A percentile compares a stretch with the other conserved stretches of the same genome.
Evolutionary conservation across 2,797 vertebrate genomes (phyloP).

Genomic region (Malacoctenus gilli): DNA sequence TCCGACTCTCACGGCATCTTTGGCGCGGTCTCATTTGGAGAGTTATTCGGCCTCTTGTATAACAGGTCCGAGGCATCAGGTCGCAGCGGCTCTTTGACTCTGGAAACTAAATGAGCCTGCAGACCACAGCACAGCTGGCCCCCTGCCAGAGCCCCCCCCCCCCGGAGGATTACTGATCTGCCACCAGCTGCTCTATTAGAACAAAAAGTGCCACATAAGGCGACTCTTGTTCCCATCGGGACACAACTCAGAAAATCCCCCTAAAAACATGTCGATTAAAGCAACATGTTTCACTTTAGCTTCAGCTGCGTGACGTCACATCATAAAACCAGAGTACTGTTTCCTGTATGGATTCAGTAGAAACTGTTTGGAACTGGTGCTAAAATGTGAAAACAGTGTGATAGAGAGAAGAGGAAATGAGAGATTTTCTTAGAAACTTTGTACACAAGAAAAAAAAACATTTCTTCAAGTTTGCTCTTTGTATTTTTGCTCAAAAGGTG

Average conservation of each 20-base stretch:
- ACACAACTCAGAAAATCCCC: not conserved
- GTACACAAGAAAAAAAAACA: too few species aligned
- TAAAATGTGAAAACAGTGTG: too few species aligned
- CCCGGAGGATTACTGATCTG: constrained; percentile 56
- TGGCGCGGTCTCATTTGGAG: constrained; percentile 1
- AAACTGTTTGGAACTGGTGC: too few species aligned
- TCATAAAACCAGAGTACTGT: too few species aligned
- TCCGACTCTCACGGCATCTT: constrained; percentile 6
- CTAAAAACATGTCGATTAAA: not conserved
- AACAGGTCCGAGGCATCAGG: constrained; percentile 28
- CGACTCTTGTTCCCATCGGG: constrained; percentile 19
- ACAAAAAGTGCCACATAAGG: constrained; percentile 37
- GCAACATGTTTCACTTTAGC: not conserved
- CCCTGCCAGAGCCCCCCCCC: constrained; percentile 21
- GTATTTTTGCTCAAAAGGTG: too few species aligned
- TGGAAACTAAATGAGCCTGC: constrained; percentile 34
- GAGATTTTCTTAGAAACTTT: too few species aligned
- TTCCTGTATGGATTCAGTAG: too few species aligned
- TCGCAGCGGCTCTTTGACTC: constrained; percentile 38
- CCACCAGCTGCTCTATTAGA: constrained; percentile 60
- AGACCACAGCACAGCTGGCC: constrained; percentile 44
- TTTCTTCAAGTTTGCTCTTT: too few species aligned
- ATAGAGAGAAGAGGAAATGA: too few species aligned
- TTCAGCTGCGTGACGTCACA: too few species aligned
- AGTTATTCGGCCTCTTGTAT: constrained; percentile 22